Conservation (phyloP, 2,797 vertebrate genomes). For the Stomatorhinus walkeri region DNA sequence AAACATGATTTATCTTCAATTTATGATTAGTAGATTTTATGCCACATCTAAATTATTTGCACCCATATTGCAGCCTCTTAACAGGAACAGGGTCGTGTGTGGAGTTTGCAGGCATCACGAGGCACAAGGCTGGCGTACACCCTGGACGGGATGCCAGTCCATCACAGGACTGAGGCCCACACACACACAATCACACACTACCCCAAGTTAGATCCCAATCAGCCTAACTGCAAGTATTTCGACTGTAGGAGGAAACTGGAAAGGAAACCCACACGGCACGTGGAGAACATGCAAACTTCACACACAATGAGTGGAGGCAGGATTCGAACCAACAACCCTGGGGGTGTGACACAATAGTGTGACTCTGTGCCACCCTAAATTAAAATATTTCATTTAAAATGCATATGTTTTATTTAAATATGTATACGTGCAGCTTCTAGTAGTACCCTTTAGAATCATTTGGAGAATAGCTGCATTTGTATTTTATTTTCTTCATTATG, state of each 20-base stretch:
- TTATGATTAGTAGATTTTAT: background rate
- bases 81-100: background rate
- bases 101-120: background rate
- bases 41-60: background rate
- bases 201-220: background rate
- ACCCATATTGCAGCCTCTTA: background rate
- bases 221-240: background rate
- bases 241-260: background rate
- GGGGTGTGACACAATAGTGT: background rate
- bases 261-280: background rate
- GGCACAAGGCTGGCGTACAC: background rate
- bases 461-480: constrained; percentile 26
- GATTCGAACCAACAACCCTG: background rate
- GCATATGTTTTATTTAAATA: background rate
- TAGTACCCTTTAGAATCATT: background rate
- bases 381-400: background rate
- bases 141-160: background rate
- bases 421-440: background rate
- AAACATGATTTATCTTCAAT: background rate
- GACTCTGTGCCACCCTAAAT: background rate
- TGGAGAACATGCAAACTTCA: background rate
- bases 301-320: background rate
- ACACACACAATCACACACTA: background rate
- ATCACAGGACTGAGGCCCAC: background rate
- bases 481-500: constrained; percentile 16